phyloP scores from a whole-genome alignment of 2,888 invertebrate genomes.

The Stegana nigrithorax region DNA sequence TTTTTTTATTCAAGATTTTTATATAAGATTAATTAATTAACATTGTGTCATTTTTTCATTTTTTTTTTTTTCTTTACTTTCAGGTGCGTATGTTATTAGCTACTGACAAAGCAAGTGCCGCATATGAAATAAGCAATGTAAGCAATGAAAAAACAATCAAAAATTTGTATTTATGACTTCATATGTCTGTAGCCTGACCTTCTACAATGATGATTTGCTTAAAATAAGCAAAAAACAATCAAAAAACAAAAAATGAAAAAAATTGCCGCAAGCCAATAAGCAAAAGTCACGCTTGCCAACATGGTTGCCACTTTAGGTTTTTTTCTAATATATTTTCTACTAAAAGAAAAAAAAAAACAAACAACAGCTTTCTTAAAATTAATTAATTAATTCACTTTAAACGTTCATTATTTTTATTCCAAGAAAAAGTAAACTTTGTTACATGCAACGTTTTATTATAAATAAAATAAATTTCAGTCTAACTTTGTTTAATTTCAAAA shows the following conservation, averaged over 20 bases:
- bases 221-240: constrained; percentile 7
- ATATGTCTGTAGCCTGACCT: constrained; percentile 24
- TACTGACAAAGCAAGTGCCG: constrained; percentile 14
- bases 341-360: no score
- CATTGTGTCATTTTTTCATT: not conserved
- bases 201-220: constrained; percentile 19
- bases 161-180: not conserved
- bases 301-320: constrained; percentile 17
- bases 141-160: constrained; percentile 21
- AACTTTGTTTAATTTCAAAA: no score
- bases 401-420: no score
- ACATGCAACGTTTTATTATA: no score
- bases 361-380: no score
- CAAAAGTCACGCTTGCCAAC: not conserved
- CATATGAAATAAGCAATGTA: not conserved
- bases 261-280: not conserved
- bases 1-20: not conserved
- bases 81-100: constrained; percentile 34
- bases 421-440: no score
- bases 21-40: constrained; percentile 6
- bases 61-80: constrained; percentile 20
- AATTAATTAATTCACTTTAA: no score
- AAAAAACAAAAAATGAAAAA: constrained; percentile 5
- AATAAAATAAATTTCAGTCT: no score
- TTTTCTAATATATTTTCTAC: not conserved